Percentiles rank a stretch among this genome's conserved stretches.
These are phyloP conservation scores for Ramphastos sulfuratus DNA, from an alignment of 2,113 vertebrate species.

Conservation along the genomic window DNA sequence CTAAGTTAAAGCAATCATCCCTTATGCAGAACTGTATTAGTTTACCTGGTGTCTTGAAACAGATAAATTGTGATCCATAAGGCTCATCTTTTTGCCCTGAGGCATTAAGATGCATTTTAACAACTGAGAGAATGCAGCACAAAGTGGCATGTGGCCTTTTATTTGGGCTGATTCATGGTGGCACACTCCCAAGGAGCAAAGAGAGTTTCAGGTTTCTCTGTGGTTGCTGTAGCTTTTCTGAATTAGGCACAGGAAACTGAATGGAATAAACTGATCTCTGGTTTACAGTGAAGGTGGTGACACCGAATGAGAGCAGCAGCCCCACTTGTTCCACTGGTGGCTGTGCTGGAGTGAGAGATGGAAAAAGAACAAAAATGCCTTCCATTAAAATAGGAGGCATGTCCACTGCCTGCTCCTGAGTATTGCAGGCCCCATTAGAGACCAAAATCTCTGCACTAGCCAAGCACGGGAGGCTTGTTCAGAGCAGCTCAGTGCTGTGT, in stretches of 20 bases:
- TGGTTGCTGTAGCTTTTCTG: not conserved
- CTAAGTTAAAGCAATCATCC: not conserved
- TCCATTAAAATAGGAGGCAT: not conserved
- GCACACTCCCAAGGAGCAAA: constrained; percentile 21
- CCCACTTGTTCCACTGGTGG: not conserved
- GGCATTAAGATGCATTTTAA: constrained; percentile 4
- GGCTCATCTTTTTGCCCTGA: not conserved
- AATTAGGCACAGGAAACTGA: not conserved
- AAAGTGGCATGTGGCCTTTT: constrained; percentile 35
- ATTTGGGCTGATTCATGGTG: constrained; percentile 29
- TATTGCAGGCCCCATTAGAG: not conserved
- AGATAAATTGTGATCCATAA: constrained; percentile 11
- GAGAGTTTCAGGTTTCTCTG: constrained; percentile 8
- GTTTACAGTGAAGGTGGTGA: not conserved
- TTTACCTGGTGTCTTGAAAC: constrained; percentile 34
- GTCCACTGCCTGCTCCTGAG: not conserved
- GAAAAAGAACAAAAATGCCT: not conserved
- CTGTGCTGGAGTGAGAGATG: not conserved
- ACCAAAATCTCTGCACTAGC: not conserved
- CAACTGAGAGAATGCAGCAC: constrained; percentile 18
- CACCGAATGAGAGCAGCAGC: not conserved
- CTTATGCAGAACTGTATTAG: not conserved
- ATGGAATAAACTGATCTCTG: not conserved
- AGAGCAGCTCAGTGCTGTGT: not conserved
- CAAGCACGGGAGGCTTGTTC: not conserved